phyloP scores from a whole-genome alignment of 2,797 vertebrate genomes.

The Tauraco hartlaubi region DNA sequence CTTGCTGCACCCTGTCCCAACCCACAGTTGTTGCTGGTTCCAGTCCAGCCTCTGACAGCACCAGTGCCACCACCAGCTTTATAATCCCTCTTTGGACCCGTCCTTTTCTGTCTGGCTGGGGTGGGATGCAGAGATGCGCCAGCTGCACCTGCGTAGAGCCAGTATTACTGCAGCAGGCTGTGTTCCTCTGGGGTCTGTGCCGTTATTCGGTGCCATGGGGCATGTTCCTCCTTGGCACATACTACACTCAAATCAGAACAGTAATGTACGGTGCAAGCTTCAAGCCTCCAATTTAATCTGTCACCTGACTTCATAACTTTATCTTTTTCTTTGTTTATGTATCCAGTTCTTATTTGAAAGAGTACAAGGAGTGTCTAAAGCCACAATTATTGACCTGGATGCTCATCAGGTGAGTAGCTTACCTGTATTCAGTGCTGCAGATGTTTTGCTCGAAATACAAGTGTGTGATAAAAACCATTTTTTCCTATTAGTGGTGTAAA shows the following conservation, averaged over 20 bases:
- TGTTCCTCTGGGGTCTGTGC: neutral
- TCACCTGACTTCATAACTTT: neutral
- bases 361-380: slow-evolving; percentile 89
- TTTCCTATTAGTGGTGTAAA: neutral
- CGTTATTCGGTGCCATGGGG: fast-evolving
- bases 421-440: neutral
- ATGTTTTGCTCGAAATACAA: neutral
- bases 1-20: neutral
- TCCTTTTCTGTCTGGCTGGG: neutral
- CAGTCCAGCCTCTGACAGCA: neutral
- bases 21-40: neutral
- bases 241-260: neutral
- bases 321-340: neutral
- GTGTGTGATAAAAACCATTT: neutral
- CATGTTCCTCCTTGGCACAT: neutral
- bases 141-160: neutral
- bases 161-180: neutral
- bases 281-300: neutral
- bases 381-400: slow-evolving; percentile 93
- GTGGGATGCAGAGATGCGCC: neutral
- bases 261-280: neutral
- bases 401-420: slow-evolving; percentile 92
- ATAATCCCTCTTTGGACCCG: neutral
- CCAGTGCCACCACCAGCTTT: neutral
- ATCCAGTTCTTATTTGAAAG: slow-evolving; percentile 93